phyloP scores from a whole-genome alignment of 2,797 vertebrate genomes.

The Clangula hyemalis region DNA sequence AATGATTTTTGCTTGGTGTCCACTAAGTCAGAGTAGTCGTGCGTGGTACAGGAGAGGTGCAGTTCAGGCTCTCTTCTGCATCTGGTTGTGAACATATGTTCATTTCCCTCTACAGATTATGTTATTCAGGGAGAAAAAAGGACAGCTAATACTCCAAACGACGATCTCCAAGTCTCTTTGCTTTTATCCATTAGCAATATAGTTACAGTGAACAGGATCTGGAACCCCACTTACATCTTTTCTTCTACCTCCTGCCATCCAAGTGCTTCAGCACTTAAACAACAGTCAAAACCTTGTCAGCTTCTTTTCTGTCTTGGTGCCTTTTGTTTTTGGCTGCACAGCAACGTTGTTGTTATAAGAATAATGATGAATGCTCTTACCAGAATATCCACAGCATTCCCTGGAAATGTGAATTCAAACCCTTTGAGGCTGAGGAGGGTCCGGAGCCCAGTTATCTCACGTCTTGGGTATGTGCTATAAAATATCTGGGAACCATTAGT shows the following conservation, averaged over 20 bases:
- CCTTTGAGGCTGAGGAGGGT: not conserved
- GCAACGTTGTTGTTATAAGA: not conserved
- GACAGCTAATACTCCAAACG: not conserved
- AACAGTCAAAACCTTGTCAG: not conserved
- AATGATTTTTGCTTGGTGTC: not conserved
- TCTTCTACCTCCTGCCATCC: not conserved
- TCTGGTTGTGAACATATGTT: not conserved
- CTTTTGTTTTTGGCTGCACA: not conserved
- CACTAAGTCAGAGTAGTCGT: not conserved
- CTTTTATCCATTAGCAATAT: not conserved
- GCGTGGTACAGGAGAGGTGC: not conserved
- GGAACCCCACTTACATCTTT: not conserved
- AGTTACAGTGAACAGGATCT: not conserved
- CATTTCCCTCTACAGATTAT: not conserved
- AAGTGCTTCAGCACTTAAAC: not conserved
- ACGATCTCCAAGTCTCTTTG: not conserved
- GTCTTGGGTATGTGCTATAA: not conserved
- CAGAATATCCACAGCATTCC: not conserved
- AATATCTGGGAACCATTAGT: not conserved
- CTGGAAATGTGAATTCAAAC: not conserved
- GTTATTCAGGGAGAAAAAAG: not conserved
- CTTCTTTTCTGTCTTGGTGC: fast-evolving
- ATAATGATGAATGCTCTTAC: not conserved
- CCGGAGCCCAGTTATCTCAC: not conserved
- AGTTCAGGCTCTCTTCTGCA: fast-evolving